A percentile compares a stretch with the other conserved stretches of the same genome.
Evolutionary conservation across 1,140 invertebrate genomes (phyloP).

Genomic region (Agrilus planipennis): DNA sequence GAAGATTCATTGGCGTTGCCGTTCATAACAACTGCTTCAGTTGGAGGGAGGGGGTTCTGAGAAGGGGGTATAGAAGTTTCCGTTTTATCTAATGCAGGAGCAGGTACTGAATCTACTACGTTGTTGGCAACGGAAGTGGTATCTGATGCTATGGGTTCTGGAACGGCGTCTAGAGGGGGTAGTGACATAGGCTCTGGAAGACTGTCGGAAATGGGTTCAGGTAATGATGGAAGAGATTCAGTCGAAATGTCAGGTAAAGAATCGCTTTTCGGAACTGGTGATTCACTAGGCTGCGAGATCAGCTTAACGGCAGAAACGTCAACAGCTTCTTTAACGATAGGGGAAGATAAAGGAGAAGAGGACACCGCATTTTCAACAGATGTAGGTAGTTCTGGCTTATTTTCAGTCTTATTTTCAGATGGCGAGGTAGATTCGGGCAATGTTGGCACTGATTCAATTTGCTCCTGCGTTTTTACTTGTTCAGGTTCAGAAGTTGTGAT

Average conservation of each 20-base stretch:
- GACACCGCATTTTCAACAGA: neutral
- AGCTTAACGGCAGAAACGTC: neutral
- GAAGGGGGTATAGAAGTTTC: slow-evolving; percentile 8
- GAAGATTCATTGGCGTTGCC: slow-evolving; percentile 21
- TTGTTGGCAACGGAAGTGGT: slow-evolving; percentile 3
- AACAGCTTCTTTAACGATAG: neutral
- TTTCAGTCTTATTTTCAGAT: too few relatives aligned
- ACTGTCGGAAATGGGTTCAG: slow-evolving; percentile 30
- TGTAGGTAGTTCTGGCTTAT: neutral
- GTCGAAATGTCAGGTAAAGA: slow-evolving; percentile 32
- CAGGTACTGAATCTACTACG: slow-evolving; percentile 8
- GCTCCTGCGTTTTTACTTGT: slow-evolving; percentile 1
- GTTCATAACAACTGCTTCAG: slow-evolving; percentile 23
- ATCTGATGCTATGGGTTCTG: slow-evolving; percentile 25
- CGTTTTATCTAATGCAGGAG: slow-evolving; percentile 3
- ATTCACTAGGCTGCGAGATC: neutral
- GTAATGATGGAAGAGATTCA: slow-evolving; percentile 32
- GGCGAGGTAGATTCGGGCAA: too few relatives aligned
- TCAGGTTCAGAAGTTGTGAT: neutral
- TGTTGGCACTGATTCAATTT: too few relatives aligned
- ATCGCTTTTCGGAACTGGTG: slow-evolving; percentile 16
- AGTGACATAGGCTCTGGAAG: slow-evolving; percentile 30
- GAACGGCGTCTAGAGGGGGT: slow-evolving; percentile 29
- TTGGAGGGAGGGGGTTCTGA: slow-evolving; percentile 8
- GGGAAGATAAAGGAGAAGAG: neutral